These are phyloP conservation scores for Sebastes goodei DNA, from an alignment of 2,797 vertebrate species.

Conservation along the genomic window DNA sequence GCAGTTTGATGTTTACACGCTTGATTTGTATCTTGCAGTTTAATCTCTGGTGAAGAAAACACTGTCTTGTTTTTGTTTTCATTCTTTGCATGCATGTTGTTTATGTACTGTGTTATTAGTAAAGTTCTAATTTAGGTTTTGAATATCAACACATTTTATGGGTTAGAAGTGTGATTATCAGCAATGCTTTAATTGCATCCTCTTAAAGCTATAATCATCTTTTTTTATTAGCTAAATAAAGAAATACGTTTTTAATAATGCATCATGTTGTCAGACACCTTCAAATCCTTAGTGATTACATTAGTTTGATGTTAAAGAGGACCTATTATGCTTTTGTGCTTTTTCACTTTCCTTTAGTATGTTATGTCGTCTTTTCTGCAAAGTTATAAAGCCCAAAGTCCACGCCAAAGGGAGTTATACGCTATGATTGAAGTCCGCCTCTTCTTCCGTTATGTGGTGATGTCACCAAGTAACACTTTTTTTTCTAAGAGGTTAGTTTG, in stretches of 20 bases:
- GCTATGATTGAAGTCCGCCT: no score
- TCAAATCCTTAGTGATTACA: background rate
- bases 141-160: background rate
- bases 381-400: no score
- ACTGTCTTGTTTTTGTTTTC: background rate
- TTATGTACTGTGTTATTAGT: background rate
- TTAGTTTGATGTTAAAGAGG: background rate
- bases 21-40: slow-evolving; percentile 8
- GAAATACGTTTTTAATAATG: background rate
- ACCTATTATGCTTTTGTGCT: no score
- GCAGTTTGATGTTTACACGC: slow-evolving; percentile 4
- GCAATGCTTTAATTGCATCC: slow-evolving; percentile 1
- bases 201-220: slow-evolving; percentile 4
- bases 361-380: no score
- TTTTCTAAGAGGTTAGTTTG: no score
- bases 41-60: background rate
- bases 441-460: no score
- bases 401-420: no score
- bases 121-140: background rate
- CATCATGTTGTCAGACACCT: background rate
- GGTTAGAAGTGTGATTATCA: slow-evolving; percentile 10
- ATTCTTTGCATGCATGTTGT: background rate
- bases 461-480: no score
- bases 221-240: slow-evolving; percentile 2
- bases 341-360: no score